These are phyloP conservation scores for Penaeus vannamei DNA, from an alignment of 1,140 invertebrate species.

Conservation along the genomic window DNA sequence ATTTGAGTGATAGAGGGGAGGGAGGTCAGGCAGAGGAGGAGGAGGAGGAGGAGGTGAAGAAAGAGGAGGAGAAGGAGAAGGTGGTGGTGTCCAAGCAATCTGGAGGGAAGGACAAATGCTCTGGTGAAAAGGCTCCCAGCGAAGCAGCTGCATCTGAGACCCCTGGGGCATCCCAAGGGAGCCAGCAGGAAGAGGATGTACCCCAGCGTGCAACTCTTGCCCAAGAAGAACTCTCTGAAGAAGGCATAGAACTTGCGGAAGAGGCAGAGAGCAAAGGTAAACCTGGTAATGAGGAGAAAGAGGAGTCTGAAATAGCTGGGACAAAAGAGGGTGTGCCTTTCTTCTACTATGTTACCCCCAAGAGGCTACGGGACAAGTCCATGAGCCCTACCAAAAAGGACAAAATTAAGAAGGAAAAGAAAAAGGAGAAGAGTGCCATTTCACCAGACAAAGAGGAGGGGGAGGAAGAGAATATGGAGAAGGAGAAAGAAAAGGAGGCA, in stretches of 20 bases:
- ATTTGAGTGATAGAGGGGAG: constrained; percentile 40
- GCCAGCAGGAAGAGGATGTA: not conserved
- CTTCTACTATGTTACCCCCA: constrained; percentile 67
- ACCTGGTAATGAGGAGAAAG: not conserved
- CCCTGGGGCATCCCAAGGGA: not conserved
- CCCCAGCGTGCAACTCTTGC: not conserved
- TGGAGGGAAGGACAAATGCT: not conserved
- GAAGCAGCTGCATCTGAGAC: not conserved
- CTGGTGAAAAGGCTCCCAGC: not conserved
- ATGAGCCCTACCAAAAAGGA: not conserved
- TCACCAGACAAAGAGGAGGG: not conserved
- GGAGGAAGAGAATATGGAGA: not conserved
- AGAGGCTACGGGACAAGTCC: constrained; percentile 40
- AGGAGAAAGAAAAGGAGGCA: constrained; percentile 1
- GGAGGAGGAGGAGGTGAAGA: constrained; percentile 43
- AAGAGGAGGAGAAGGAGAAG: constrained; percentile 18
- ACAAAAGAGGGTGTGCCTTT: constrained; percentile 54
- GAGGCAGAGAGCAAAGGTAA: constrained; percentile 6
- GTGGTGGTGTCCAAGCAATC: not conserved
- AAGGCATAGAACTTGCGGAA: not conserved
- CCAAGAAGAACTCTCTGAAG: constrained; percentile 20
- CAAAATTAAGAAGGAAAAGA: not conserved
- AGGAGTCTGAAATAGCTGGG: not conserved
- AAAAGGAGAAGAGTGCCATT: constrained; percentile 3
- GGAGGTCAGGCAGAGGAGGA: constrained; percentile 38